Evolutionary conservation across 2,113 vertebrate genomes (phyloP).

Genomic region (Crotalus viridis): DNA sequence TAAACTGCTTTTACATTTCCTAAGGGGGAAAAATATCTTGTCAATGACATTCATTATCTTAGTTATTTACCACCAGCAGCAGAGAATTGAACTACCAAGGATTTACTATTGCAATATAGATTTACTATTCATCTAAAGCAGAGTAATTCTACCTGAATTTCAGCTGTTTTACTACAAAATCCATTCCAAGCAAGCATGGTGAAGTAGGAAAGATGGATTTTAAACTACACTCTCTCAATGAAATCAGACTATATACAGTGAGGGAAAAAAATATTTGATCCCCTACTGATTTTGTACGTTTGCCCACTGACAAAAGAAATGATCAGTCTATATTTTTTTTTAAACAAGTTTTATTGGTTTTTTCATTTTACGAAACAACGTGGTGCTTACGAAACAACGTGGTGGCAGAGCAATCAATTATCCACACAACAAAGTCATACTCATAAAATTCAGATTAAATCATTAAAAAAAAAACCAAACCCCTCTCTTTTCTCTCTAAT

Average conservation of each 20-base stretch:
- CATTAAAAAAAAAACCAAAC: no score
- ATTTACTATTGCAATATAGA: background rate
- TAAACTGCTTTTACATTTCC: constrained; percentile 21
- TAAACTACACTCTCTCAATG: background rate
- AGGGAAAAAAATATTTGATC: no score
- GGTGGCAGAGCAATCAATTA: no score
- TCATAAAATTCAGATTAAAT: no score
- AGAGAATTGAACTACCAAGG: background rate
- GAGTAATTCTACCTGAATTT: background rate
- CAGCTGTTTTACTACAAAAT: background rate
- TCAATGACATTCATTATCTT: background rate
- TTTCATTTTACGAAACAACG: no score
- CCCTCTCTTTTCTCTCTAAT: no score
- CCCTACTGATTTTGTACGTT: no score
- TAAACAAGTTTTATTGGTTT: no score
- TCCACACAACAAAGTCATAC: no score
- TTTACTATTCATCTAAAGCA: background rate
- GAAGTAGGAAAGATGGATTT: background rate
- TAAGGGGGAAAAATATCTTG: constrained; percentile 18
- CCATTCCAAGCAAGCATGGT: background rate
- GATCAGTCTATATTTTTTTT: no score
- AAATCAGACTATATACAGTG: background rate
- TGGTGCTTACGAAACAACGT: no score
- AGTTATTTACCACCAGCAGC: background rate
- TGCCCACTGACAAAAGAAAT: no score